A percentile compares a stretch with the other conserved stretches of the same genome.
phyloP scores from a whole-genome alignment of 2,113 vertebrate genomes.

The Syngnathus floridae region DNA sequence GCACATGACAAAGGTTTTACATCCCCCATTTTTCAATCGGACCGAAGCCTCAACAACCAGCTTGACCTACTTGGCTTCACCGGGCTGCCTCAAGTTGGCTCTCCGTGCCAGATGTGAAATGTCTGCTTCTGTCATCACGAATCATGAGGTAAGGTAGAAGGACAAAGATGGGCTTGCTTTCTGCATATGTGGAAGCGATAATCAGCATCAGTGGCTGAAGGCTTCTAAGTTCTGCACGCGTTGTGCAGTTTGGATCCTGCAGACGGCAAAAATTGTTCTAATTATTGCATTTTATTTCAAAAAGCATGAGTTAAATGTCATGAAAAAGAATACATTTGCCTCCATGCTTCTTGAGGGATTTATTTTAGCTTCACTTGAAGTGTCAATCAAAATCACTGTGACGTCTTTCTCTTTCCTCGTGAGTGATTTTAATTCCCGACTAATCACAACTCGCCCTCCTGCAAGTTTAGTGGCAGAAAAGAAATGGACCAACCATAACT shows the following conservation, averaged over 20 bases:
- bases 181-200: constrained; percentile 12
- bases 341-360: constrained; percentile 33
- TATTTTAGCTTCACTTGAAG: constrained; percentile 22
- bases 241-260: constrained; percentile 27
- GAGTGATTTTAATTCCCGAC: constrained; percentile 26
- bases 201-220: constrained; percentile 44
- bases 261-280: constrained; percentile 13
- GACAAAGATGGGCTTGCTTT: background rate
- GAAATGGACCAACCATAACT: constrained; percentile 31
- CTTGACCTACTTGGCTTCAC: constrained; percentile 58
- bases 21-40: background rate
- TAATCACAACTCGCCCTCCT: constrained; percentile 11
- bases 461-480: constrained; percentile 13
- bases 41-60: constrained; percentile 35
- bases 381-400: constrained; percentile 39
- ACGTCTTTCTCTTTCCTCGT: constrained; percentile 22
- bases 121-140: constrained; percentile 62
- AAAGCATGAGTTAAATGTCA: background rate
- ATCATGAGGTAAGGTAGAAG: constrained; percentile 44
- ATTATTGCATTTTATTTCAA: background rate
- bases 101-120: constrained; percentile 59
- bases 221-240: constrained; percentile 51
- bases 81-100: constrained; percentile 55
- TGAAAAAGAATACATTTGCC: background rate
- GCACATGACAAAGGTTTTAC: constrained; percentile 1